phyloP scores from a whole-genome alignment of 2,113 vertebrate species.

The Phyllopteryx taeniolatus region DNA sequence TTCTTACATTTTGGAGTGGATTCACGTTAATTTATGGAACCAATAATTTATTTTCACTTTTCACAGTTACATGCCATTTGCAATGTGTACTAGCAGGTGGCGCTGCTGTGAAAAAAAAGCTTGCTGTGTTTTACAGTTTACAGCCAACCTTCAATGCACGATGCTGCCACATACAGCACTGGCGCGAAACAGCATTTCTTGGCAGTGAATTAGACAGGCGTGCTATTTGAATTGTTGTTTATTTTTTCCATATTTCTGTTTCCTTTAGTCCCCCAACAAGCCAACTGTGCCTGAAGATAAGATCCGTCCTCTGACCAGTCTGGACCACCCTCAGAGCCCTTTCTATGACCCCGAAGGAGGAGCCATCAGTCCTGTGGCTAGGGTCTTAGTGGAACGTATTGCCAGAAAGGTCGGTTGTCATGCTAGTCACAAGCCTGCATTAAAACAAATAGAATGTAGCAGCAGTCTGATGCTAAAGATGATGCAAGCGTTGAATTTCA shows the following conservation, averaged over 20 bases:
- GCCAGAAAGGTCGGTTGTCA: constrained; percentile 85
- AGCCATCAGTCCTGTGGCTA: constrained; percentile 90
- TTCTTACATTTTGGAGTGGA: constrained; percentile 22
- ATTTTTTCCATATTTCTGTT: constrained; percentile 28
- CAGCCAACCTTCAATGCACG: too few relatives aligned
- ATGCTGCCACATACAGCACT: too few relatives aligned
- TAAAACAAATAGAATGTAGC: not conserved
- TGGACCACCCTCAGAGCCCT: constrained; percentile 97
- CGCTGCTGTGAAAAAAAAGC: too few relatives aligned
- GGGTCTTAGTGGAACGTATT: constrained; percentile 92
- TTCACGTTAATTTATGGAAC: too few relatives aligned
- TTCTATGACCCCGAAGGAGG: constrained; percentile 98
- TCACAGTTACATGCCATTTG: too few relatives aligned
- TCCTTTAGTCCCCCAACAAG: constrained; percentile 89
- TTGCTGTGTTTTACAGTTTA: too few relatives aligned
- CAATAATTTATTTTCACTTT: too few relatives aligned
- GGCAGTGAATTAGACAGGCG: constrained; percentile 22
- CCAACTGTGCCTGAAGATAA: constrained; percentile 86
- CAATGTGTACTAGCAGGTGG: too few relatives aligned
- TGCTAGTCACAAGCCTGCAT: not conserved
- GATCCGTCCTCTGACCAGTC: constrained; percentile 92
- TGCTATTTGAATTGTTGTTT: not conserved
- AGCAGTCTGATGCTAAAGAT: not conserved
- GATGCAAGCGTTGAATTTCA: not conserved
- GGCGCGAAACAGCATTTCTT: too few relatives aligned